phyloP scores from a whole-genome alignment of 2,113 vertebrate genomes.

The Eudyptes chrysolophus region DNA sequence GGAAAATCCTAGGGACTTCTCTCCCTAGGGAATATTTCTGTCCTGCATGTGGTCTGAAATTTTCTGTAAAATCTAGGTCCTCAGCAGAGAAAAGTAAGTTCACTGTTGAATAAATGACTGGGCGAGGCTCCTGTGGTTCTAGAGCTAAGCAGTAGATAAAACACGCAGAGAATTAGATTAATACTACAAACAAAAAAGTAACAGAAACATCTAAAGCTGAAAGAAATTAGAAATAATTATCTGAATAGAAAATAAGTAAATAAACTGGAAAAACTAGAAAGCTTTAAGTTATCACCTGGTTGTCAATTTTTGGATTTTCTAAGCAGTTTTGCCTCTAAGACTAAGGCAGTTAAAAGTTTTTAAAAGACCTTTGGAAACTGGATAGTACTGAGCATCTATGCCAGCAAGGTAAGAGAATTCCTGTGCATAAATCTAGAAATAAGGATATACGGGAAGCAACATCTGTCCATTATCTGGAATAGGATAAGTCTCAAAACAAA shows the following conservation, averaged over 20 bases:
- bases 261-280: background rate
- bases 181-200: background rate
- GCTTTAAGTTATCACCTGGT: background rate
- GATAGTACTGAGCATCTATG: background rate
- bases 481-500: background rate
- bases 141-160: background rate
- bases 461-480: slow-evolving; percentile 48
- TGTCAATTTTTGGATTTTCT: background rate
- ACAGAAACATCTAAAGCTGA: background rate
- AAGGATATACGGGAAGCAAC: slow-evolving; percentile 46
- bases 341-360: slow-evolving; percentile 25
- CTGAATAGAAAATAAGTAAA: background rate
- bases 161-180: background rate
- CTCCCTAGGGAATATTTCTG: background rate
- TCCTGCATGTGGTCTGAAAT: background rate
- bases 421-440: slow-evolving; percentile 46
- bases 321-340: background rate
- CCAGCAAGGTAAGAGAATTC: slow-evolving; percentile 17
- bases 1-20: background rate
- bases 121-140: background rate
- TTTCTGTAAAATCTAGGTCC: background rate
- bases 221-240: background rate
- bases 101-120: background rate
- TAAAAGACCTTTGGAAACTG: background rate
- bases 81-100: background rate